Percentiles rank a stretch among this genome's conserved stretches.
Evolutionary conservation across 2,888 invertebrate species (phyloP).

Genomic region (Troglohyphantes excavatus): DNA sequence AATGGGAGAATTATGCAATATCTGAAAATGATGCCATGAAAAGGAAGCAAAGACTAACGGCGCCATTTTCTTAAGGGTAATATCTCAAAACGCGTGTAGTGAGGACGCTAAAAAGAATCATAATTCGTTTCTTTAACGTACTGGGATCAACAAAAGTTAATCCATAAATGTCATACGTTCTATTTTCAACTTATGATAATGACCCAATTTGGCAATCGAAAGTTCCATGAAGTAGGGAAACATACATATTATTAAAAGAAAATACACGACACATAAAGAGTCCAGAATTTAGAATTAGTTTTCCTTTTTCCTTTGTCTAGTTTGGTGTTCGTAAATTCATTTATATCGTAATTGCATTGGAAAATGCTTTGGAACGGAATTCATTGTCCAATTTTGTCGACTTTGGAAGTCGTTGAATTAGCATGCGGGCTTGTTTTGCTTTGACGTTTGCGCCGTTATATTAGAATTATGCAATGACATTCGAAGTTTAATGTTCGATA

Average conservation of each 20-base stretch:
- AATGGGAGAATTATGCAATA: not conserved
- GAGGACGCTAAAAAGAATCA: not conserved
- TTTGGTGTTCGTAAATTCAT: slow-evolving; percentile 16
- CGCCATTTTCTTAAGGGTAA: not conserved
- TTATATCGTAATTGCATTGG: slow-evolving; percentile 8
- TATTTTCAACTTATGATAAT: slow-evolving; percentile 39
- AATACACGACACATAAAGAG: not conserved
- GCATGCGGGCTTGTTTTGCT: not conserved
- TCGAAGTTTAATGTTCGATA: not conserved
- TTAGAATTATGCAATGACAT: not conserved
- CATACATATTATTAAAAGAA: not conserved
- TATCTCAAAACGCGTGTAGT: not conserved
- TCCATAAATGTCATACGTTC: slow-evolving; percentile 10
- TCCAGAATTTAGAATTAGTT: not conserved
- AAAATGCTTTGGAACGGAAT: not conserved
- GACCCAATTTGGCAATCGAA: slow-evolving; percentile 14
- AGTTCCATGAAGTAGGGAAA: not conserved
- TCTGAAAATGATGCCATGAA: not conserved
- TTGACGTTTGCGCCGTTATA: not conserved
- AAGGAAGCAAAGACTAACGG: not conserved
- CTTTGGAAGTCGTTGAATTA: not conserved
- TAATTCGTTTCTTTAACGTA: not conserved
- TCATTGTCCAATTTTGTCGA: not conserved
- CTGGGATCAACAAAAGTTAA: slow-evolving; percentile 7
- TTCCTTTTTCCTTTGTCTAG: slow-evolving; percentile 4